Conservation (phyloP, 2,797 vertebrate species). For the Loriculus beryllinus region DNA sequence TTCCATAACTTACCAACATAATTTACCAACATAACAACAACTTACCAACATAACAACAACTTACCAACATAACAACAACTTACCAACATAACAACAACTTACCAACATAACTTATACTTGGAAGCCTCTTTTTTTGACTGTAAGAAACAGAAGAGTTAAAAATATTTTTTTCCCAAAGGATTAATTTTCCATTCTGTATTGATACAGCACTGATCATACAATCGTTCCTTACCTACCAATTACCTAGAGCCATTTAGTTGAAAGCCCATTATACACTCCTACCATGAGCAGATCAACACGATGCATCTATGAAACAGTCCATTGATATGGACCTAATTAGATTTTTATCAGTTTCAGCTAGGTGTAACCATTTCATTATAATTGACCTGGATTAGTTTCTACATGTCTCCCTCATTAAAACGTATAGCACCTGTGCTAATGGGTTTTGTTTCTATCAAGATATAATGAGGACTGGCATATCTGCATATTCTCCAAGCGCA, state of each 20-base stretch:
- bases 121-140: neutral
- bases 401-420: slow-evolving; percentile 72
- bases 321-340: slow-evolving; percentile 50
- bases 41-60: neutral
- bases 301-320: neutral
- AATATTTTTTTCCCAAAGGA: neutral
- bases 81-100: neutral
- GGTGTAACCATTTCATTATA: slow-evolving; percentile 64
- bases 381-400: slow-evolving; percentile 71
- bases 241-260: neutral
- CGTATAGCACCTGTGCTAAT: slow-evolving; percentile 70
- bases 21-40: no score
- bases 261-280: neutral
- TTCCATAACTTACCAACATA: no score
- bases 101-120: neutral
- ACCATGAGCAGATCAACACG: neutral
- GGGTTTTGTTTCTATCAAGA: slow-evolving; percentile 72
- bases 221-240: neutral
- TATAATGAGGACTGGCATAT: slow-evolving; percentile 75
- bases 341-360: slow-evolving; percentile 65
- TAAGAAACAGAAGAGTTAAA: neutral
- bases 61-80: neutral
- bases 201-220: neutral
- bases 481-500: slow-evolving; percentile 62
- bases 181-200: neutral